Evolutionary conservation across 2,888 invertebrate species (phyloP).

Genomic region (Andrena haemorrhoa): DNA sequence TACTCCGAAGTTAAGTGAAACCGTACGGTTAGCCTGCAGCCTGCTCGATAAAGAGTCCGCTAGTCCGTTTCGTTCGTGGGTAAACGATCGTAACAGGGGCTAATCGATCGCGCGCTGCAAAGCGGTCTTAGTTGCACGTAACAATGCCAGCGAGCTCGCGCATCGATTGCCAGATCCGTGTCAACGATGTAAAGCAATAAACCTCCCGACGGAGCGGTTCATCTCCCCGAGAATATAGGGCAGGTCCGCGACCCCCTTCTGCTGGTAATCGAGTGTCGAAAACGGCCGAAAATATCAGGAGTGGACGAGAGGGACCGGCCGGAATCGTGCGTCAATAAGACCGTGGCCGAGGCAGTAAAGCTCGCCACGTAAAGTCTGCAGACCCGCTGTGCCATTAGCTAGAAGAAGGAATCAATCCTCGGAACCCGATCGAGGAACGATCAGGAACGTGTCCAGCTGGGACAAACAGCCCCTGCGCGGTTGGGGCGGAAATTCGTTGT

Average conservation of each 20-base stretch:
- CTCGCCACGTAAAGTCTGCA: no score
- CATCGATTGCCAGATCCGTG: conserved; percentile 40
- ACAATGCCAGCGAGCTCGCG: conserved; percentile 27
- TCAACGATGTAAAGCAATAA: conserved; percentile 48
- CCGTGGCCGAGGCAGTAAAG: background rate
- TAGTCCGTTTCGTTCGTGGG: background rate
- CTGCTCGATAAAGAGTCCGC: background rate
- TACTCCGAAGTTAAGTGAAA: background rate
- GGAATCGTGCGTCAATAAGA: background rate
- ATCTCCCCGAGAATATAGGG: conserved; percentile 22
- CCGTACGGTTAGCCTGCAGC: background rate
- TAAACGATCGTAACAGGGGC: conserved; percentile 29
- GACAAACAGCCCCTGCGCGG: no score
- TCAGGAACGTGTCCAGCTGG: no score
- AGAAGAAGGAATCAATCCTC: no score
- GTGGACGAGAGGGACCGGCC: background rate
- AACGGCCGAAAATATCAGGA: conserved; percentile 45
- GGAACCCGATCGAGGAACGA: no score
- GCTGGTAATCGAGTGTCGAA: conserved; percentile 14
- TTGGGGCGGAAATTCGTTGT: no score
- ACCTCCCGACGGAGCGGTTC: conserved; percentile 38
- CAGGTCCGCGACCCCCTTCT: conserved; percentile 8
- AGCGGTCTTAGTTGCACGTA: conserved; percentile 18
- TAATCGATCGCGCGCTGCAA: conserved; percentile 1
- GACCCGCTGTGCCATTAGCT: no score